Evolutionary conservation across 1,140 invertebrate species (phyloP).

Genomic region (Orius insidiosus): DNA sequence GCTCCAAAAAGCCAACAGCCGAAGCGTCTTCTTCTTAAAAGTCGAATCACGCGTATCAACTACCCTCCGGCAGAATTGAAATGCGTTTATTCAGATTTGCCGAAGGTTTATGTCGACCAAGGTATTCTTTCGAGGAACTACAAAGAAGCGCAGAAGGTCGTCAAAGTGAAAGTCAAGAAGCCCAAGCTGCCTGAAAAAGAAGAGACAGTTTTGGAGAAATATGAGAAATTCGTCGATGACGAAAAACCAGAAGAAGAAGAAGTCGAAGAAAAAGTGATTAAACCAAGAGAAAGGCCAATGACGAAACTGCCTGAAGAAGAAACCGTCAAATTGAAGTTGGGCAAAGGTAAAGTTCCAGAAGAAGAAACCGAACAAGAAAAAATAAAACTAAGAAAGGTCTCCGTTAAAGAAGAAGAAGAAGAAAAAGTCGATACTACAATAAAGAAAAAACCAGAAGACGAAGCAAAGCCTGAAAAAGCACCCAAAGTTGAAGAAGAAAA

Average conservation of each 20-base stretch:
- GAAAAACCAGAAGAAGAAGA: slow-evolving; percentile 28
- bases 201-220: slow-evolving; percentile 30
- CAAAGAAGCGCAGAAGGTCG: slow-evolving; percentile 41
- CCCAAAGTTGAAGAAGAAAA: slow-evolving; percentile 11
- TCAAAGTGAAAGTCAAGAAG: slow-evolving; percentile 36
- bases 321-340: slow-evolving; percentile 12
- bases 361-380: slow-evolving; percentile 20
- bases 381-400: slow-evolving; percentile 23
- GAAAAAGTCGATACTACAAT: slow-evolving; percentile 19
- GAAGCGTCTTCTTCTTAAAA: slow-evolving; percentile 41
- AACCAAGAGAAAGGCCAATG: slow-evolving; percentile 20
- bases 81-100: slow-evolving; percentile 19
- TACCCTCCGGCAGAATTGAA: slow-evolving; percentile 26
- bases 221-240: slow-evolving; percentile 27
- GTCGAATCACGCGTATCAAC: slow-evolving; percentile 35
- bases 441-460: slow-evolving; percentile 21
- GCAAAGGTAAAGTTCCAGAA: slow-evolving; percentile 20
- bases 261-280: slow-evolving; percentile 13
- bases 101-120: slow-evolving; percentile 28
- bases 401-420: slow-evolving; percentile 20
- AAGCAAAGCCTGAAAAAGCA: slow-evolving; percentile 10
- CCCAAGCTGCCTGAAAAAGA: slow-evolving; percentile 28
- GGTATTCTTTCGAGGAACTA: slow-evolving; percentile 50
- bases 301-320: slow-evolving; percentile 23
- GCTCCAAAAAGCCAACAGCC: slow-evolving; percentile 31